These are phyloP conservation scores for Lutraria rhynchaena DNA, from an alignment of 1,140 invertebrate genomes.

Conservation along the genomic window DNA sequence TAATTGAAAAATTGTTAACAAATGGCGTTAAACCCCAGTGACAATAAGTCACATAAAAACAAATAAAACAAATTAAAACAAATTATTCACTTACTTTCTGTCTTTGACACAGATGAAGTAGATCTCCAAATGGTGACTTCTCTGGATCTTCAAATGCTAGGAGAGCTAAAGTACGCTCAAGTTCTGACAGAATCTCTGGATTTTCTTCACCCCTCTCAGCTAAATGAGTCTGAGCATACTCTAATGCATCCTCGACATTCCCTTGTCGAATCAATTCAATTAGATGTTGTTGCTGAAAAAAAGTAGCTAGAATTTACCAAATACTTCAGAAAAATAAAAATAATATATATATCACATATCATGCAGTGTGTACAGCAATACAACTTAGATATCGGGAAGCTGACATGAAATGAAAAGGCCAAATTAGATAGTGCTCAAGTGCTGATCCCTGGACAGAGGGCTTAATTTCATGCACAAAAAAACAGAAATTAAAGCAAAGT, in stretches of 20 bases:
- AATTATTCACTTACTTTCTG: constrained; percentile 90
- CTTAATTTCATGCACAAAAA: too few relatives aligned
- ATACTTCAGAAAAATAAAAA: background rate
- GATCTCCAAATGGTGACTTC: constrained; percentile 96
- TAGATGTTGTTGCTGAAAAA: constrained; percentile 93
- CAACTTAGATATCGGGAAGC: too few relatives aligned
- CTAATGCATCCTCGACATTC: constrained; percentile 96
- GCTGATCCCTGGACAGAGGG: too few relatives aligned
- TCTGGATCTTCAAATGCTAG: constrained; percentile 98
- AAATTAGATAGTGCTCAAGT: too few relatives aligned
- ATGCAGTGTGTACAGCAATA: too few relatives aligned
- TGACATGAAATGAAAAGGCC: too few relatives aligned
- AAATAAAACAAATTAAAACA: too few relatives aligned
- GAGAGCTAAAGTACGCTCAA: constrained; percentile 93
- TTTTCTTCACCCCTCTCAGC: constrained; percentile 95
- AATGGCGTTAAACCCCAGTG: too few relatives aligned
- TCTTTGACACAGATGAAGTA: constrained; percentile 86
- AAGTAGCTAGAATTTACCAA: background rate
- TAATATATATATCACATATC: background rate
- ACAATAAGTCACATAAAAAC: too few relatives aligned
- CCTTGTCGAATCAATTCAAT: constrained; percentile 96
- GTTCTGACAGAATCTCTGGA: constrained; percentile 85
- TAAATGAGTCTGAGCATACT: constrained; percentile 96
- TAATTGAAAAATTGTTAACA: too few relatives aligned
- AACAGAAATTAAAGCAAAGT: too few relatives aligned